phyloP scores from a whole-genome alignment of 2,113 vertebrate genomes.

The Cygnus atratus region DNA sequence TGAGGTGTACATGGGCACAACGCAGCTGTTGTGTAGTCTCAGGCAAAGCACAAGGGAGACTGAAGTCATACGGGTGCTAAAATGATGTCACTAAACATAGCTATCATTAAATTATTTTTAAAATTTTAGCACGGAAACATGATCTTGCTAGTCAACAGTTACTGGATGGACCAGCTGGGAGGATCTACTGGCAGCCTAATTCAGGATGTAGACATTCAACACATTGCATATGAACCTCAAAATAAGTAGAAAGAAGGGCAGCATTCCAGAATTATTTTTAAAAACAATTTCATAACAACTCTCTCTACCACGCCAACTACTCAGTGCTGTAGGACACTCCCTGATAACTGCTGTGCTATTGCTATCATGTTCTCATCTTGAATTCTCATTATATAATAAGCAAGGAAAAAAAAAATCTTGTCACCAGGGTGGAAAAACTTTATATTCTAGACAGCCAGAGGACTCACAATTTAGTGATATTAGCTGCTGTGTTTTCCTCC shows the following conservation, averaged over 20 bases:
- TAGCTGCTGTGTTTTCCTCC: background rate
- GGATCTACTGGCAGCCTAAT: slow-evolving; percentile 6
- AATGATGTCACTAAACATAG: slow-evolving; percentile 53
- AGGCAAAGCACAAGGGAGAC: background rate
- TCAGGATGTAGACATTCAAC: slow-evolving; percentile 5
- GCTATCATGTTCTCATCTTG: background rate
- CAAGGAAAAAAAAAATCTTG: background rate
- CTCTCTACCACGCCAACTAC: background rate
- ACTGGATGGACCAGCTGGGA: slow-evolving; percentile 2
- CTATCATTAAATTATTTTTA: slow-evolving; percentile 45
- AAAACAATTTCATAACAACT: slow-evolving; percentile 32
- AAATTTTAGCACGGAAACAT: slow-evolving; percentile 2
- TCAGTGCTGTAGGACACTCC: background rate
- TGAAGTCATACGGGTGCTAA: slow-evolving; percentile 11
- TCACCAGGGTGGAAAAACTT: background rate
- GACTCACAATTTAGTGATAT: background rate
- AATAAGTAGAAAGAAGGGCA: slow-evolving; percentile 43
- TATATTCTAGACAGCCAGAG: background rate
- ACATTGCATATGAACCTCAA: slow-evolving; percentile 16
- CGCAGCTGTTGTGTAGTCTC: background rate
- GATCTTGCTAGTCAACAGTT: background rate
- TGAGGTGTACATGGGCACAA: background rate
- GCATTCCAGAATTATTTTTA: slow-evolving; percentile 52
- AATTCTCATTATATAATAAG: slow-evolving; percentile 21
- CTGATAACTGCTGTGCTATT: background rate